A percentile compares a stretch with the other conserved stretches of the same genome.
These are phyloP conservation scores for Drosophila pachea DNA, from an alignment of 1,140 invertebrate genomes.

Conservation along the genomic window DNA sequence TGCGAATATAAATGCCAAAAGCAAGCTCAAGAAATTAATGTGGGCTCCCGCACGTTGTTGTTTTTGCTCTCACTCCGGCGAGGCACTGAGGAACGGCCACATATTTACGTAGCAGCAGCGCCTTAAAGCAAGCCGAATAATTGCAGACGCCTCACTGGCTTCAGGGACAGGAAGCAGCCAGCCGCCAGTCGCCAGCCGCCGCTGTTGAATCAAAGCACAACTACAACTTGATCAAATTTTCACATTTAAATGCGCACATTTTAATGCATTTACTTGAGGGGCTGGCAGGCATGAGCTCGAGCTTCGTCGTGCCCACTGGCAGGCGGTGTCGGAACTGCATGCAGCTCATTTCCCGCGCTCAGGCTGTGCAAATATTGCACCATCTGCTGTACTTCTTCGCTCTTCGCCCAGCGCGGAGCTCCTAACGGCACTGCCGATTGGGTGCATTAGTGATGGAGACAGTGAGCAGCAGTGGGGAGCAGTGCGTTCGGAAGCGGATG, in stretches of 20 bases:
- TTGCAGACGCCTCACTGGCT: conserved; percentile 22
- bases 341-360: conserved; percentile 52
- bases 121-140: conserved; percentile 29
- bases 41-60: conserved; percentile 24
- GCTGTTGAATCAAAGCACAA: conserved; percentile 42
- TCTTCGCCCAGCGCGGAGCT: no score
- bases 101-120: conserved; percentile 14
- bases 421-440: conserved; percentile 24
- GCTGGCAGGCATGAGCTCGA: conserved; percentile 1
- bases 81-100: conserved; percentile 6
- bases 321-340: conserved; percentile 38
- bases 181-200: conserved; percentile 5
- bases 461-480: conserved; percentile 31
- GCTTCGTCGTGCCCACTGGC: background rate
- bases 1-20: conserved; percentile 56
- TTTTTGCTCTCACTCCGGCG: conserved; percentile 11
- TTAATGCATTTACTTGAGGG: conserved; percentile 32
- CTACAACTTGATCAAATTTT: conserved; percentile 44
- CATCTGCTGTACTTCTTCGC: conserved; percentile 15
- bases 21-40: conserved; percentile 52
- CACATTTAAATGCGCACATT: conserved; percentile 39
- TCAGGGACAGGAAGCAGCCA: conserved; percentile 1
- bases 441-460: conserved; percentile 38
- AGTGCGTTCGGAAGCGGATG: conserved; percentile 52
- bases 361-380: conserved; percentile 43